Evolutionary conservation across 2,888 invertebrate genomes (phyloP), one percentile per base, ranked within the genome.

Genomic region (Megastigmus dorsalis): DNA sequence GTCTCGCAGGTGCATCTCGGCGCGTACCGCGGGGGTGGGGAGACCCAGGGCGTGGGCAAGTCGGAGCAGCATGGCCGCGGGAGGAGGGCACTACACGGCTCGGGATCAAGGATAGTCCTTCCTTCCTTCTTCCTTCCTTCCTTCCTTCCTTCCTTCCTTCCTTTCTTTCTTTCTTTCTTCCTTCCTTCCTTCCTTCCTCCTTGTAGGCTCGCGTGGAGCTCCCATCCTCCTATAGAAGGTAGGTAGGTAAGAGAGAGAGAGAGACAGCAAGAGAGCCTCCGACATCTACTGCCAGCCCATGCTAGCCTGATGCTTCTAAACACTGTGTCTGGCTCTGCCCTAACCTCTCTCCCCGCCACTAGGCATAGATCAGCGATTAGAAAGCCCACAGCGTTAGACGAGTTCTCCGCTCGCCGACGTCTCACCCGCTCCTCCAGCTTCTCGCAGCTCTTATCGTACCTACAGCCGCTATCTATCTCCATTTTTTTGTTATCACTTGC

Each of bases 221-320:
- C 30, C 33, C 63, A n/a, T n/a, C 26, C 23, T 50, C 36, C 48
- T 54, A n/a, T n/a, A 33, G 26, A 15, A n/a, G 6, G n/a, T n/a
- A n/a, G n/a, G n/a, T n/a, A n/a, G n/a, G n/a, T n/a, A n/a, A n/a
- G n/a, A n/a, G n/a, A n/a, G n/a, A n/a, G n/a, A n/a, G n/a, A n/a
- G n/a, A n/a, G n/a, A n/a, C n/a, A n/a, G n/a, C n/a, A n/a, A n/a
- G n/a, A n/a, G 20, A 20, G n/a, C 20, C 10, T 36, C 38, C 38
- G 41, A n/a, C n/a, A 62, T 71, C 77, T 75, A 76, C 83, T 79
- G 73, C 77, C 67, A 71, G 79, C 41, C 77, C 79, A 84, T 85
- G 83, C 78, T 85, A 74, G 79, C 85, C 85, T 84, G 85, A 75
- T 85, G 80, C 79, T 85, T 85, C 85, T 85, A 85, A 85, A 83